Evolutionary conservation across 2,113 vertebrate species (phyloP), one percentile per base, ranked within the genome.

Genomic region (Dicentrarchus labrax): DNA sequence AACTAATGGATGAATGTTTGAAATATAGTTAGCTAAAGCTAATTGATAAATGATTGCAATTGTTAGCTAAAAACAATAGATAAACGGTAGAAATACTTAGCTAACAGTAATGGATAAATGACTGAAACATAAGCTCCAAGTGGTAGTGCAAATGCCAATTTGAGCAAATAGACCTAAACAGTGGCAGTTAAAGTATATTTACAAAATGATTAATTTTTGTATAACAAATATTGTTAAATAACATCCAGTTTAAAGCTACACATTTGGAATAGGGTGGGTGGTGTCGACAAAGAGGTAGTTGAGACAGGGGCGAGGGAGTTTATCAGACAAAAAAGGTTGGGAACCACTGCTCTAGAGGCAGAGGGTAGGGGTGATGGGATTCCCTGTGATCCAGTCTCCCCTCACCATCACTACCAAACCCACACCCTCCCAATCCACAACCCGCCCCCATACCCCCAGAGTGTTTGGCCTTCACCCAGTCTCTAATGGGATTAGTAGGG

Each of bases 401-500:
- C 48, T 21, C 21, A 22, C 21, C 43, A 48, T 43, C 53, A 48
- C 47, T 56, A 43, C 51, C 54, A 69, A 39, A 47, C 72, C 30
- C 72, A 13, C 47, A 56, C 5, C 48, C 48, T 56, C 47, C 62
- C 51, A 59, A 24, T 57, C 54, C 72, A 45, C 51, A 47, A 16
- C 64, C 68, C 48, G 0, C 71, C 54, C 77, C 67, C 62, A 77
- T 72, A 78, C 82, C 80, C 88, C 83, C 56, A 76, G 56, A 83
- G 78, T 61, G 72, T 85, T 90, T 94, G 93, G 92, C 91, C 85
- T 81, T 66, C 80, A 60, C 89, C 89, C 88, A 92, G 87, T 68
- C 78, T 83, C 64, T 93, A 93, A 94, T 93, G 89, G 88, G 93
- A 94, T 94, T 93, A 93, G 85, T 73, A 81, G 77, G 75, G 76